Evolutionary conservation across 2,113 vertebrate genomes (phyloP).

Genomic region (Solenodon paradoxus): DNA sequence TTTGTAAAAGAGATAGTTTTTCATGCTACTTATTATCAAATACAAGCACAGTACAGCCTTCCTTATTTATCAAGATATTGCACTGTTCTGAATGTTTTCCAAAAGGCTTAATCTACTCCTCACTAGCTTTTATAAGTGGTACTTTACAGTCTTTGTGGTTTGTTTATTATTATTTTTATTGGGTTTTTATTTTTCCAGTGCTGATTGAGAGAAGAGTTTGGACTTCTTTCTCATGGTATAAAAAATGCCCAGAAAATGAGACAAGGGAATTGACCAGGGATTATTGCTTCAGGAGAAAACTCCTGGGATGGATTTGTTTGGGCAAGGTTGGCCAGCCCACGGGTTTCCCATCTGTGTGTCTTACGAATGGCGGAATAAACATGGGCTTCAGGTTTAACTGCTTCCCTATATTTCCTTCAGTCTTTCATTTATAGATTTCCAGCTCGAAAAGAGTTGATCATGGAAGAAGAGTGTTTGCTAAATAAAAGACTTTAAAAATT

Average conservation of each 20-base stretch:
- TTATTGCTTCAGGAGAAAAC: constrained; percentile 9
- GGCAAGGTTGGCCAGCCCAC: neutral
- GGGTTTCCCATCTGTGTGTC: neutral
- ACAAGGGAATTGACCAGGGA: neutral
- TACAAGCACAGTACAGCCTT: constrained; percentile 36
- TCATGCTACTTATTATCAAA: constrained; percentile 60
- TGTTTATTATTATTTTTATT: constrained; percentile 35
- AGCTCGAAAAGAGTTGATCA: neutral
- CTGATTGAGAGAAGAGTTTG: neutral
- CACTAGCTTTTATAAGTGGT: neutral
- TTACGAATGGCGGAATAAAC: neutral
- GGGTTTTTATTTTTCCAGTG: neutral
- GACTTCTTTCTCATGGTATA: neutral
- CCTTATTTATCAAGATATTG: constrained; percentile 54
- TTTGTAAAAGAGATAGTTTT: constrained; percentile 33
- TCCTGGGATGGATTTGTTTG: constrained; percentile 2
- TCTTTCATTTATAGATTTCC: neutral
- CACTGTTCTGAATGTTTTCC: neutral
- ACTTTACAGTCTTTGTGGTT: neutral
- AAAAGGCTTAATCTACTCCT: neutral
- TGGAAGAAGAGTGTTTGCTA: neutral
- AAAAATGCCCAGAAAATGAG: neutral
- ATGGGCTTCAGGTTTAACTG: neutral
- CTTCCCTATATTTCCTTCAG: neutral
- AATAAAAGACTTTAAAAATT: constrained; percentile 12